phyloP scores from a whole-genome alignment of 1,140 invertebrate species.

The Cryptotermes secundus region DNA sequence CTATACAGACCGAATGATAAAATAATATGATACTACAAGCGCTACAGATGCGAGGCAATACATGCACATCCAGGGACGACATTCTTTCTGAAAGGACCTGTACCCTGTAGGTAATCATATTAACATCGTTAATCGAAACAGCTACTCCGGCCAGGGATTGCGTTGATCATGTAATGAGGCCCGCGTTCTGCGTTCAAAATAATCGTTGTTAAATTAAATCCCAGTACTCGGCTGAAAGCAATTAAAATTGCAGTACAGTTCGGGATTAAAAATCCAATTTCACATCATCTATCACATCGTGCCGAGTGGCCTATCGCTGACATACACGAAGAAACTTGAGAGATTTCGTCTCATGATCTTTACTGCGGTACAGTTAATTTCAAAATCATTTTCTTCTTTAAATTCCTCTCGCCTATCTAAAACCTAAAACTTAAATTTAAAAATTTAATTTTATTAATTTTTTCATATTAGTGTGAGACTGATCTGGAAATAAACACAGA shows the following conservation, averaged over 20 bases:
- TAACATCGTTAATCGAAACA: neutral
- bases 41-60: too few species aligned
- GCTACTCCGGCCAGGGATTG: neutral
- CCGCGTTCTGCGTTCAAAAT: neutral
- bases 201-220: neutral
- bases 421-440: too few species aligned
- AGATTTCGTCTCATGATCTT: too few species aligned
- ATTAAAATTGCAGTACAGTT: neutral
- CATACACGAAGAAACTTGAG: neutral
- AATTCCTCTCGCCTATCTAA: too few species aligned
- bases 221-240: neutral
- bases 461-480: too few species aligned
- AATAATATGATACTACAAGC: too few species aligned
- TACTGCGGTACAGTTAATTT: too few species aligned
- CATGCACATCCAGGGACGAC: too few species aligned
- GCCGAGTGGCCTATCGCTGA: neutral
- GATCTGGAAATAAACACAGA: too few species aligned
- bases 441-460: too few species aligned
- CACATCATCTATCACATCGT: neutral
- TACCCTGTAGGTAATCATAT: neutral
- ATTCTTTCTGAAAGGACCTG: neutral
- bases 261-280: neutral
- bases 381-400: too few species aligned
- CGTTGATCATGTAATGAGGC: neutral
- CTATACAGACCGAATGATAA: too few species aligned